Percentiles rank a stretch among this genome's conserved stretches.
Evolutionary conservation across 2,797 vertebrate species (phyloP).

Genomic region (Prunella strophiata): DNA sequence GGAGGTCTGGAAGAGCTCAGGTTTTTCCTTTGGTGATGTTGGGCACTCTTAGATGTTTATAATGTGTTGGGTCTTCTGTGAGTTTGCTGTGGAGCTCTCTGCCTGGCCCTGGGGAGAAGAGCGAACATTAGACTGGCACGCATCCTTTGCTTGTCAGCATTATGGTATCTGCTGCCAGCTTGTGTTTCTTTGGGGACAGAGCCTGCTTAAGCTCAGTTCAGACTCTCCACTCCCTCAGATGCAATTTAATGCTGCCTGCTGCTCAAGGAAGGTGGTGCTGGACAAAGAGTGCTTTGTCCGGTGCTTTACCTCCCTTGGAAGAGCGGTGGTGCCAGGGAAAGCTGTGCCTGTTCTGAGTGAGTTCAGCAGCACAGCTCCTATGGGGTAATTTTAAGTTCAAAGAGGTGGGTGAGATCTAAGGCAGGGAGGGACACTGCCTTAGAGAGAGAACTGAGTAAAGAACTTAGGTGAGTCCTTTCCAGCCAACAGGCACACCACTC

Average conservation of each 20-base stretch:
- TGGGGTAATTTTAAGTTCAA: neutral
- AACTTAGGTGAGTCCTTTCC: slow-evolving; percentile 12
- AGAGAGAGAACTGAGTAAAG: neutral
- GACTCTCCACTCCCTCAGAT: neutral
- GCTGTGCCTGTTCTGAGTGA: neutral
- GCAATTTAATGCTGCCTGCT: neutral
- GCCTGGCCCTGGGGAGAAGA: neutral
- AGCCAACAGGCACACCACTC: slow-evolving; percentile 27
- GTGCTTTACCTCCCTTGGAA: neutral
- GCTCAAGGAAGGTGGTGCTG: neutral
- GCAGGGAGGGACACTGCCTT: slow-evolving; percentile 8
- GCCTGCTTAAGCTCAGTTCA: neutral
- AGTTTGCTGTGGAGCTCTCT: neutral
- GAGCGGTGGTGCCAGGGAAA: neutral
- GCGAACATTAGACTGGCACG: neutral
- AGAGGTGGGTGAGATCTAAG: slow-evolving; percentile 10
- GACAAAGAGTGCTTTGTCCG: neutral
- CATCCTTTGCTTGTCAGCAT: neutral
- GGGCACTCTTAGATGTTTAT: neutral
- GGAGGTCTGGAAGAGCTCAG: neutral
- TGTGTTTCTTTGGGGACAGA: neutral
- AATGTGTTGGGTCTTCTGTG: neutral
- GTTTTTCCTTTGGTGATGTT: neutral
- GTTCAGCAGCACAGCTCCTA: neutral
- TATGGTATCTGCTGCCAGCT: neutral